Base-by-base conservation (phyloP, 2,888 invertebrate genomes). In the Philereme vetulata region DNA sequence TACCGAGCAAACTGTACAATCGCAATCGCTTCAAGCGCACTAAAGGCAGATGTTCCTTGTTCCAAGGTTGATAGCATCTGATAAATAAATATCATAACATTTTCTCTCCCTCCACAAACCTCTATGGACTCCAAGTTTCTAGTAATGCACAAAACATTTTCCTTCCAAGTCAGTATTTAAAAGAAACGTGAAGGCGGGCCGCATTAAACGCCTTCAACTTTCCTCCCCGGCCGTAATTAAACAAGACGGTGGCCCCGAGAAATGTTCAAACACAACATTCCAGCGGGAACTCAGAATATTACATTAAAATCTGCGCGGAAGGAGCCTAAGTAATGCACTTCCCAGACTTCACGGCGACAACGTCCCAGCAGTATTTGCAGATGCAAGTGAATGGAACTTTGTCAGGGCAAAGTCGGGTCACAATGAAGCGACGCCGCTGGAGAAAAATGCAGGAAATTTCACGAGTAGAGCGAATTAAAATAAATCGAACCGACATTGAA, bases 401-500 rank as follows among this genome's bases (percentile, higher is more conserved):
- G 69, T 69, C 70, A 56, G 64, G 52, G 55, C 58, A 47, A 50
- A 7, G 47, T 36, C 52, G 48, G 54, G 60, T 67, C 75, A 75
- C 76, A 78, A 77, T 76, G 75, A 74, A 68, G 70, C 71, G 72
- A 74, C 74, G 75, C 32, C 35, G 45, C 51, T 38, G 72, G 70
- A 71, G 76, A 76, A 80, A 77, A 80, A 76, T 72, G 68, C 72
- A 64, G 59, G 58, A 68, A 66, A 66, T 68, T 65, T 67, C 53
- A 53, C 54, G 66, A 70, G 66, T 65, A 67, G 70, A 74, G 70
- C 66, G 75, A 81, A 81, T 80, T 81, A 81, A 81, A 80, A 77
- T 81, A 80, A 80, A 80, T 81, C 75, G 77, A 78, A 78, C 72
- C 66, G 78, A 72, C 78, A 72, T 75, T 75, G 76, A 78, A 75